Conservation (phyloP, 2,113 vertebrate species). For the Campylomormyrus tamandua region DNA sequence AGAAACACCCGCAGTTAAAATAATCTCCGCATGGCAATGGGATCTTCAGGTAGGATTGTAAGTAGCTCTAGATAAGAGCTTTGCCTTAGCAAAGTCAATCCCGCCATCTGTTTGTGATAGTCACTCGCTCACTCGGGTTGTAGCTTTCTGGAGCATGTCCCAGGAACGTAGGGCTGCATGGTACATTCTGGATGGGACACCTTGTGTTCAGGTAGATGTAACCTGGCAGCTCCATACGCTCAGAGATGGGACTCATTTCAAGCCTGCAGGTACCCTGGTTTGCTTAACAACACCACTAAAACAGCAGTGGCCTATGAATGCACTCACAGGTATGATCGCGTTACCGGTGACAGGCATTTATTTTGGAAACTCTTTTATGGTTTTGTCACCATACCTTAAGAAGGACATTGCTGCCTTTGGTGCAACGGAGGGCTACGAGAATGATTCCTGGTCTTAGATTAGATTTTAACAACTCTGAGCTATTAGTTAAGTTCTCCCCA, state of each 20-base stretch:
- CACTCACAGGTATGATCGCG: conserved; percentile 36
- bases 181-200: not conserved
- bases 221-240: not conserved
- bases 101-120: not conserved
- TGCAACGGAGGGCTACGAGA: too few species aligned
- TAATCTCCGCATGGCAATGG: not conserved
- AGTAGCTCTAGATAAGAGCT: not conserved
- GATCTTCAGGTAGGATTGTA: not conserved
- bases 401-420: too few species aligned
- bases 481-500: too few species aligned
- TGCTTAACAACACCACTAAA: conserved; percentile 25
- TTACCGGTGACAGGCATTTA: conserved; percentile 23
- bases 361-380: not conserved
- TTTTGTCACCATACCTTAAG: too few species aligned
- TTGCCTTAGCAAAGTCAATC: not conserved
- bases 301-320: conserved; percentile 31
- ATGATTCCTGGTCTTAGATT: too few species aligned
- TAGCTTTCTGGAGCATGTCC: not conserved
- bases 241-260: not conserved
- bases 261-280: not conserved
- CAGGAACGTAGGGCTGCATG: not conserved
- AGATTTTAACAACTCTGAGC: too few species aligned
- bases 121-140: not conserved
- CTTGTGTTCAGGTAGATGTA: not conserved
- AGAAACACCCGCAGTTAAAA: not conserved